Conservation (phyloP, 30 jellyfish, hydroid and myxozoan species). For the Chrysaora quinquecirrha region DNA sequence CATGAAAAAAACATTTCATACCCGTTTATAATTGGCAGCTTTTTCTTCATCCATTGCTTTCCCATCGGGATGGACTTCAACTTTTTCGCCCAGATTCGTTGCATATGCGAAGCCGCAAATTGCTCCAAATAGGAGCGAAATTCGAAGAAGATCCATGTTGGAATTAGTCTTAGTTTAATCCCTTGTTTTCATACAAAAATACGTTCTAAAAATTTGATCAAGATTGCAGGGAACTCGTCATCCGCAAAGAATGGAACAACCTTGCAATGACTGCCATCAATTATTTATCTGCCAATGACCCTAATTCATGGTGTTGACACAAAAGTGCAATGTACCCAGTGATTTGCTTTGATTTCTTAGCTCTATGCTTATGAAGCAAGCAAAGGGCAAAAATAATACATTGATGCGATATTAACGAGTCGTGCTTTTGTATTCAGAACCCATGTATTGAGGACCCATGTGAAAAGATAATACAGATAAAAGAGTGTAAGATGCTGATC, state of each 20-base stretch:
- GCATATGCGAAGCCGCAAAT: conserved; percentile 55
- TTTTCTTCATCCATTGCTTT: conserved; percentile 55
- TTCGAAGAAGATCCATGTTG: conserved; percentile 47
- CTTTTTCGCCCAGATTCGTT: conserved; percentile 65
- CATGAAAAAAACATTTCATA: conserved; percentile 8
- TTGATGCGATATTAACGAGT: too few relatives aligned
- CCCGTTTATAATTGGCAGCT: conserved; percentile 64
- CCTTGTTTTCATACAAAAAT: conserved; percentile 57
- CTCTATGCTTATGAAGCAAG: too few relatives aligned
- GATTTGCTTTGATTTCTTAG: conserved; percentile 27
- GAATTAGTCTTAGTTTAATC: not conserved
- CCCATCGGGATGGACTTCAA: conserved; percentile 62
- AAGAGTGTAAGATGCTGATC: too few relatives aligned
- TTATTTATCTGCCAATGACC: conserved; percentile 50
- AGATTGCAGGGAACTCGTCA: conserved; percentile 48
- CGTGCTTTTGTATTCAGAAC: too few relatives aligned
- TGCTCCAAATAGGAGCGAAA: conserved; percentile 84
- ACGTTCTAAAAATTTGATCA: conserved; percentile 22
- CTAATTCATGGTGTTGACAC: conserved; percentile 58
- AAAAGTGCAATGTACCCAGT: conserved; percentile 19
- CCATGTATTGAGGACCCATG: too few relatives aligned
- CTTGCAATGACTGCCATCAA: conserved; percentile 33
- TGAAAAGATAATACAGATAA: too few relatives aligned
- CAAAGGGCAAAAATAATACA: too few relatives aligned
- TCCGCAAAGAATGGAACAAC: conserved; percentile 34